Evolutionary conservation across 2,113 vertebrate species (phyloP), one percentile per base, ranked within the genome.

Genomic region (Stictonetta naevosa): DNA sequence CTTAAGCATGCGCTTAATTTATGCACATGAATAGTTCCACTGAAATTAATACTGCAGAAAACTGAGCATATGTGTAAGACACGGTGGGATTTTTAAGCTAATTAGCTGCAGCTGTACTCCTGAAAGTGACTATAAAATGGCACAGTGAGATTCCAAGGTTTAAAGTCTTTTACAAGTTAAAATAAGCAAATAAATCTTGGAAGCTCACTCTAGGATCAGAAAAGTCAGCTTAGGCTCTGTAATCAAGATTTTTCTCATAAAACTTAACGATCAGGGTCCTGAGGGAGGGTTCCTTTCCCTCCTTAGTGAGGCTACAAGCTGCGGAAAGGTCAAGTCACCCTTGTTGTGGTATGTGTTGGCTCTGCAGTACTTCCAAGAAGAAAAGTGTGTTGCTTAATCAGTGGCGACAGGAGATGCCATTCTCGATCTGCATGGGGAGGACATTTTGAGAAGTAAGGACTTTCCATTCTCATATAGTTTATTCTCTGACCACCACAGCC

Each of bases 1-100:
- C 90, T 95, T 95, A 95, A 95, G 96, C 96, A 91, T 96, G 96
- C 92, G 86, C 92, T 94, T 97, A 96, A 93, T 94, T 97, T 95
- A 95, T 96, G 96, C 96, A 92, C 76, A 93, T 33, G 81, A 94
- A 83, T 95, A 96, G 92, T 96, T 97, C 96, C 97, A 86, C 93
- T 97, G 88, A 95, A 96, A 96, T 95, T 86, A 95, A 86, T 92
- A 92, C 85, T 96, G 88, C 95, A 94, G 93, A 94, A 95, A 97
- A 95, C 55, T 58, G 90, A 97, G 92, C 77, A 48, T 94, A 83
- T 88, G 90, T 96, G 93, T 95, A 95, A 92, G 96, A 87, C 75
- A 62, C 5, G 4, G 88, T 83, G 86, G 96, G 93, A 81, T 79
- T 94, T 92, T 91, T 19, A 6, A 88, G 93, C 68, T 93, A 72